Base-by-base conservation (phyloP, 2,888 invertebrate species). In the Callyntrura sp. region DNA sequence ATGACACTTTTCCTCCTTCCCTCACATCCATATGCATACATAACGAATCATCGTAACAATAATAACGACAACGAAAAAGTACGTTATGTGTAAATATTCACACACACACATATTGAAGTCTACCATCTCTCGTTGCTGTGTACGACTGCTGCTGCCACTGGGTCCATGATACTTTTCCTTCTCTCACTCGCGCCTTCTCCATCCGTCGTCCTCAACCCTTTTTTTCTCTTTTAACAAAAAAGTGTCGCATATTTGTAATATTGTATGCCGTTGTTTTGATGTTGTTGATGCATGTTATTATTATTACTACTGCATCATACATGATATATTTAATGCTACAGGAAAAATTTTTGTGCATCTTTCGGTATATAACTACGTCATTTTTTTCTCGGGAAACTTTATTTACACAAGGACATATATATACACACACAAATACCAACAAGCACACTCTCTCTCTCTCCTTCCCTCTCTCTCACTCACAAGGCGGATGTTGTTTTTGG, bases 221-320 rank as follows among this genome's bases (percentile, higher is more conserved):
- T 48, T 51, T 48, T 20, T 73, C 73, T 0, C 48, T 43, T 43
- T 55, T 12, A 12, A 28, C 23, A 78, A 78, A 78, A 55, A 55
- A 78, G 55, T 78, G 78, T 55, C 78, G 78, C 78, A 79, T 79
- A 79, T 79, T 79, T 79, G 79, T 57, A 48, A 73, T 73, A 73
- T 79, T 14, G 35, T 62, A 45, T 76, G 43, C 45, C 62, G 45
- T 48, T 82, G 62, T 62, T 82, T 43, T 57, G 25, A 51, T 70
- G 70, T n/a, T 83, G 82, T 35, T 83, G 83, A 83, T 83, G 83
- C 83, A 83, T 83, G 68, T 83, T 83, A 83, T 83, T 68, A 83
- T 83, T 83, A 83, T 83, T 83, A 55, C 83, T 82, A 43, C 83
- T 82, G 60, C 82, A 62, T 82, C 62, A 68, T 20, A 70, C 70